Base-by-base conservation (phyloP, 2,888 invertebrate species). In the Brachynemurus nebulosus region DNA sequence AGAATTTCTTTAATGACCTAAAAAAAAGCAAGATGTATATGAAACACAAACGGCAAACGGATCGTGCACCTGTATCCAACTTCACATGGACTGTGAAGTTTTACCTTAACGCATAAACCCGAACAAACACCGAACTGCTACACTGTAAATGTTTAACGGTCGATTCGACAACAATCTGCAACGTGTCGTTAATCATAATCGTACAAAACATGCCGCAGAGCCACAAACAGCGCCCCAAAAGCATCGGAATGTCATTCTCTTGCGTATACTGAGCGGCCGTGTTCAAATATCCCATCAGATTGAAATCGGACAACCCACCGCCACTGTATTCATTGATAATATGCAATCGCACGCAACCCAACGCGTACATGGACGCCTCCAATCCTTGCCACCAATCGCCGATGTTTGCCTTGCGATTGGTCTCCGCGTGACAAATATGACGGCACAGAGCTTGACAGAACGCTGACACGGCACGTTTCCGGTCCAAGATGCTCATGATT, bases 281-380 rank as follows among this genome's bases (percentile, higher is more conserved):
- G 16, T 25, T 25, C 7, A 43, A 16, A 19, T 43, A 37, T 21
- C 25, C 25, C 21, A 25, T 16, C 6, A 43, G 17, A 43, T 34
- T 33, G 16, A 43, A 37, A 5, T 25, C 36, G n/a, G 14, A 6
- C 9, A 43, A 23, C 9, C 21, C n/a, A n/a, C 17, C 19, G 5
- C 12, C 12, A 6, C 25, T 23, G 20, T 43, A 23, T 25, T 37
- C 36, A 12, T 14, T 25, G 14, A 37, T 36, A 16, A 43, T 55
- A 14, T 64, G 49, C 36, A 64, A 62, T 36, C 66, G 66, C 1
- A 66, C 62, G 44, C 65, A 59, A 19, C 70, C 71, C 27, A 76
- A 53, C 2, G 72, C 69, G 27, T 71, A 55, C 59, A 76, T 66
- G 42, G 69, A 67, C 0, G 74, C 65, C 55, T 76, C 76, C 45